Evolutionary conservation across 2,797 vertebrate genomes (phyloP).

Genomic region (Perdix hodgsoniae): DNA sequence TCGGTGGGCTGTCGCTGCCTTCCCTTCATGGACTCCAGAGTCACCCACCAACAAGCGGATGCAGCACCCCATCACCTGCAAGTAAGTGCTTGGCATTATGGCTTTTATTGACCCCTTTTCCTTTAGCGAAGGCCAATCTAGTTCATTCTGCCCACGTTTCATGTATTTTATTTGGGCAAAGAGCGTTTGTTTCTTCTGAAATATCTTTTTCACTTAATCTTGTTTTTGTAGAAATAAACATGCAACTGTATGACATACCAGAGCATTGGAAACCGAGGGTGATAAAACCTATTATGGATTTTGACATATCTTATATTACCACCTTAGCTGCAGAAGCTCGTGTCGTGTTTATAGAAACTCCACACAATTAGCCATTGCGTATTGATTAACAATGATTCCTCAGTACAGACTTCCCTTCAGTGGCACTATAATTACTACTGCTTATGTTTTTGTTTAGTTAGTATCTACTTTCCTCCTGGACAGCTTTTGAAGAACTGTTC

Average conservation of each 20-base stretch:
- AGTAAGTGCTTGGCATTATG: constrained; percentile 83
- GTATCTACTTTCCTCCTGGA: neutral
- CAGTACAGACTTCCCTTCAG: neutral
- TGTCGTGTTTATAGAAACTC: neutral
- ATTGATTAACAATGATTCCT: neutral
- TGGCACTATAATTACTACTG: neutral
- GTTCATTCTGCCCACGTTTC: neutral
- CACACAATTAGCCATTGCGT: neutral
- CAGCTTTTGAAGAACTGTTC: neutral
- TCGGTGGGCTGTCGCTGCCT: constrained; percentile 89
- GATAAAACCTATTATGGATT: neutral
- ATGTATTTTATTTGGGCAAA: neutral
- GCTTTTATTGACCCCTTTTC: neutral
- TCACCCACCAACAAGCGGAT: constrained; percentile 87
- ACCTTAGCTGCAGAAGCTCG: neutral
- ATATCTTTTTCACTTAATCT: neutral
- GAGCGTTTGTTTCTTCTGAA: constrained; percentile 2
- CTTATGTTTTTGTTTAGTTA: neutral
- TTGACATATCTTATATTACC: neutral
- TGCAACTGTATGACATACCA: neutral
- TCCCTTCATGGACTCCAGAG: constrained; percentile 86
- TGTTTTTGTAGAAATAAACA: neutral
- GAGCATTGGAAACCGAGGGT: neutral
- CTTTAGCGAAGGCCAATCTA: neutral
- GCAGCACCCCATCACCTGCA: constrained; percentile 90